A percentile compares a stretch with the other conserved stretches of the same genome.
Conservation (phyloP, 1,140 invertebrate species). For the Onthophagus taurus region DNA sequence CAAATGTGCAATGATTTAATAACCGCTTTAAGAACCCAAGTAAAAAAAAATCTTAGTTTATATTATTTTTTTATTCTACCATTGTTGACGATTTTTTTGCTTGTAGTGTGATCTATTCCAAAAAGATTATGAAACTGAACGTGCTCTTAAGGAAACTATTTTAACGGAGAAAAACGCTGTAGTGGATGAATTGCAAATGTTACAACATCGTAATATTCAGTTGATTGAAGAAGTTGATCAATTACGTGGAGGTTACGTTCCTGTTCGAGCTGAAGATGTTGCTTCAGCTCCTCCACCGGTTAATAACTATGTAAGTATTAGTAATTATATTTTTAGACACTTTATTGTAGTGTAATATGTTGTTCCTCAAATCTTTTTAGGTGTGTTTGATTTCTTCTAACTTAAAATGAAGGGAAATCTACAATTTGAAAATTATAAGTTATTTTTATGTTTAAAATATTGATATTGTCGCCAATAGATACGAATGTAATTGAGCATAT, state of each 20-base stretch:
- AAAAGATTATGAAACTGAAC: slow-evolving; percentile 27
- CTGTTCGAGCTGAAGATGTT: slow-evolving; percentile 6
- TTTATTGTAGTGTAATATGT: not conserved
- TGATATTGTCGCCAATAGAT: too few species aligned
- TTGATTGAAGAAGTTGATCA: slow-evolving; percentile 27
- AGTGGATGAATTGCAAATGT: slow-evolving; percentile 23
- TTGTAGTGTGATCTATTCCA: slow-evolving; percentile 27
- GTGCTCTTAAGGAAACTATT: slow-evolving; percentile 17
- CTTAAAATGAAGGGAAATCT: not conserved
- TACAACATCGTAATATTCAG: slow-evolving; percentile 29
- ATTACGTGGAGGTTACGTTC: slow-evolving; percentile 17
- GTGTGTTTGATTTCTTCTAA: slow-evolving; percentile 1
- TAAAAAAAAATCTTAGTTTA: slow-evolving; percentile 3
- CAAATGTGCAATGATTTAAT: slow-evolving; percentile 2
- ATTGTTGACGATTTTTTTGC: too few species aligned
- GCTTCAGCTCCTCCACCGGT: not conserved
- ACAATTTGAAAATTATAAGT: not conserved
- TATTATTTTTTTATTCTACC: not conserved
- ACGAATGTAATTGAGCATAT: too few species aligned
- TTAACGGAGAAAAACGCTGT: slow-evolving; percentile 23
- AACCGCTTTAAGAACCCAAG: slow-evolving; percentile 21
- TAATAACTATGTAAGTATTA: slow-evolving; percentile 14
- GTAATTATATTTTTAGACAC: not conserved
- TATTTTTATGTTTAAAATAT: not conserved
- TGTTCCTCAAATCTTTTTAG: not conserved